These are phyloP conservation scores for Smithornis capensis DNA, from an alignment of 2,113 vertebrate genomes.

Conservation along the genomic window DNA sequence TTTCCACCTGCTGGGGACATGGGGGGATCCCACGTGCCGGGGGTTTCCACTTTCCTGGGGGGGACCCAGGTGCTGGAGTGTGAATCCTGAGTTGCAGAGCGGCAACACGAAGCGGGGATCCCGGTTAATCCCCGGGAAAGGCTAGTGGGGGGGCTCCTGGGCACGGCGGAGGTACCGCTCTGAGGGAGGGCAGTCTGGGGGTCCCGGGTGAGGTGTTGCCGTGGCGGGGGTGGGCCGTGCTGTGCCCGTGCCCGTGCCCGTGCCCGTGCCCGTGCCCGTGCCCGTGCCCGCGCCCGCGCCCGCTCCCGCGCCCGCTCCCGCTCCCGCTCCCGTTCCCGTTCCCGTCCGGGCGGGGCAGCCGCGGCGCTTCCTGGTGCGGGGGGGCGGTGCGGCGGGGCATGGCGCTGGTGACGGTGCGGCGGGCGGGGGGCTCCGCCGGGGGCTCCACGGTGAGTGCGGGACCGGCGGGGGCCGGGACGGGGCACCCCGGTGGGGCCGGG, in stretches of 20 bases:
- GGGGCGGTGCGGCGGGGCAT: slow-evolving; percentile 59
- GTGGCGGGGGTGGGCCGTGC: neutral
- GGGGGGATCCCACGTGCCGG: no score
- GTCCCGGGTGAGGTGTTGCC: neutral
- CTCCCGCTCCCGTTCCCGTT: neutral
- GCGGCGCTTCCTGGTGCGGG: slow-evolving; percentile 23
- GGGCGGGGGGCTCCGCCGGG: slow-evolving; percentile 69
- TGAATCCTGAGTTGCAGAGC: neutral
- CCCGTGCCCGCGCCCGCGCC: slow-evolving; percentile 19
- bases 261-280: slow-evolving; percentile 8
- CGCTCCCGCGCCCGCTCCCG: neutral
- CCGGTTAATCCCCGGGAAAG: neutral
- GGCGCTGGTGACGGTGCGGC: slow-evolving; percentile 84
- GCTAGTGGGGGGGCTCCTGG: no score
- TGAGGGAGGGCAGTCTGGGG: no score
- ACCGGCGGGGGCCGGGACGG: neutral
- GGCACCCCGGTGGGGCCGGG: neutral
- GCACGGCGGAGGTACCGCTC: neutral
- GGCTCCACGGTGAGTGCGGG: neutral
- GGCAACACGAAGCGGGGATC: neutral
- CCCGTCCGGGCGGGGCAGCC: slow-evolving; percentile 15
- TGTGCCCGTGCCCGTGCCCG: slow-evolving; percentile 4
- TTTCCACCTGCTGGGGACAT: neutral
- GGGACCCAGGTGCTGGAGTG: neutral
- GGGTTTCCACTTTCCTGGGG: neutral